phyloP scores from a whole-genome alignment of 2,888 invertebrate species.

The Cepaea hortensis region DNA sequence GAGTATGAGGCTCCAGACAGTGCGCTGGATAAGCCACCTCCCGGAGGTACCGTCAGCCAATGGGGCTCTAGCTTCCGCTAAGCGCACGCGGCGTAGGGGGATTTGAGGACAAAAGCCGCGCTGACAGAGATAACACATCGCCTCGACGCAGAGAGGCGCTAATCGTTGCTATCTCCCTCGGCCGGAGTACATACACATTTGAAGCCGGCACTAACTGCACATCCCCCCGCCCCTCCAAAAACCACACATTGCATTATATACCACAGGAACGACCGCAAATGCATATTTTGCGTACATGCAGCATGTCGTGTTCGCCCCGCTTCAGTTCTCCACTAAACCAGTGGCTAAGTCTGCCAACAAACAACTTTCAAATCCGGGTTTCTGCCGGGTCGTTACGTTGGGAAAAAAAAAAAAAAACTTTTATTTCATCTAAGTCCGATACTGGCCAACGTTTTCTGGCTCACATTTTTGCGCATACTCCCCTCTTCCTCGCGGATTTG shows the following conservation, averaged over 20 bases:
- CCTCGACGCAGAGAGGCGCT: not conserved
- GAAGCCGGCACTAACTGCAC: not conserved
- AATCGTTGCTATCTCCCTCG: not conserved
- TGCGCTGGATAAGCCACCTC: conserved; percentile 29
- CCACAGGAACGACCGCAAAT: not conserved
- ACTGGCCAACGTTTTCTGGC: too few relatives aligned
- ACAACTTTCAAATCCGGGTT: too few relatives aligned
- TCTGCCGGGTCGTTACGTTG: too few relatives aligned
- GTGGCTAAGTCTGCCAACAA: too few relatives aligned
- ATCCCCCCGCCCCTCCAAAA: not conserved
- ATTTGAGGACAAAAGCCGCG: conserved; percentile 28
- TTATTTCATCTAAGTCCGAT: too few relatives aligned
- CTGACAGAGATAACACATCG: conserved; percentile 3
- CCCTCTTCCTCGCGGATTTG: too few relatives aligned
- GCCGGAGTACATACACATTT: not conserved
- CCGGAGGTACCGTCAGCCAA: conserved; percentile 16
- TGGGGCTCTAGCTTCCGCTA: conserved; percentile 18
- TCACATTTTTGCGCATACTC: too few relatives aligned
- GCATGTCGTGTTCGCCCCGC: too few relatives aligned
- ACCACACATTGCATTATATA: not conserved
- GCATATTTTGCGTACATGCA: not conserved
- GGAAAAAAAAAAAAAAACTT: too few relatives aligned
- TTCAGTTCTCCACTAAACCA: too few relatives aligned
- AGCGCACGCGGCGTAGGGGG: conserved; percentile 23
- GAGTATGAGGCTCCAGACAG: not conserved